Conservation (phyloP, 2,797 vertebrate species). For the Neostethus bicornis region DNA sequence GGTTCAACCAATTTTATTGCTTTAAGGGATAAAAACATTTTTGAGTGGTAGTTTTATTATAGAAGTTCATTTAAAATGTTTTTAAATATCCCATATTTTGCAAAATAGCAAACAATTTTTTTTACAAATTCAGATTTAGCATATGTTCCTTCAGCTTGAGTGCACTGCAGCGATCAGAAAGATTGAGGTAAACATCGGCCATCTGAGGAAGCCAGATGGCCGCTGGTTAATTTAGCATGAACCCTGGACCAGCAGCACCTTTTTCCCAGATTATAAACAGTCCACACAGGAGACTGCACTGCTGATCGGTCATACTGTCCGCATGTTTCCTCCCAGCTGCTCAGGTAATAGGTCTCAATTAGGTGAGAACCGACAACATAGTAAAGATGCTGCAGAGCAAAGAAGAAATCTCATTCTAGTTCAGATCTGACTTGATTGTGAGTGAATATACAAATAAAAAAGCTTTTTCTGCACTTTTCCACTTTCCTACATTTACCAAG, state of each 20-base stretch:
- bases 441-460: slow-evolving; percentile 1
- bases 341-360: slow-evolving; percentile 58
- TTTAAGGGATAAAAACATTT: slow-evolving; percentile 12
- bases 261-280: slow-evolving; percentile 44
- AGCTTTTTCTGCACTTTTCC: neutral
- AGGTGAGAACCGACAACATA: slow-evolving; percentile 39
- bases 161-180: slow-evolving; percentile 19
- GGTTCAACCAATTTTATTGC: slow-evolving; percentile 2
- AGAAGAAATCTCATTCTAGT: slow-evolving; percentile 34
- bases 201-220: slow-evolving; percentile 62
- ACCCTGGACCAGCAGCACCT: slow-evolving; percentile 44
- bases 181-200: slow-evolving; percentile 28
- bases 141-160: slow-evolving; percentile 42
- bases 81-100: slow-evolving; percentile 4
- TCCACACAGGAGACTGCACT: slow-evolving; percentile 22
- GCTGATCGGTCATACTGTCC: slow-evolving; percentile 52
- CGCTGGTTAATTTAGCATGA: slow-evolving; percentile 69
- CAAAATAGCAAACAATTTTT: slow-evolving; percentile 13
- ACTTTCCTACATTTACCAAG: neutral
- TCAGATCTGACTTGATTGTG: slow-evolving; percentile 8
- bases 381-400: slow-evolving; percentile 19
- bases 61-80: slow-evolving; percentile 19
- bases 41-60: slow-evolving; percentile 32
- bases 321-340: slow-evolving; percentile 23
- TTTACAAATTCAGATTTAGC: slow-evolving; percentile 27